Evolutionary conservation across 2,113 vertebrate genomes (phyloP), one percentile per base, ranked within the genome.

Genomic region (Suncus etruscus): DNA sequence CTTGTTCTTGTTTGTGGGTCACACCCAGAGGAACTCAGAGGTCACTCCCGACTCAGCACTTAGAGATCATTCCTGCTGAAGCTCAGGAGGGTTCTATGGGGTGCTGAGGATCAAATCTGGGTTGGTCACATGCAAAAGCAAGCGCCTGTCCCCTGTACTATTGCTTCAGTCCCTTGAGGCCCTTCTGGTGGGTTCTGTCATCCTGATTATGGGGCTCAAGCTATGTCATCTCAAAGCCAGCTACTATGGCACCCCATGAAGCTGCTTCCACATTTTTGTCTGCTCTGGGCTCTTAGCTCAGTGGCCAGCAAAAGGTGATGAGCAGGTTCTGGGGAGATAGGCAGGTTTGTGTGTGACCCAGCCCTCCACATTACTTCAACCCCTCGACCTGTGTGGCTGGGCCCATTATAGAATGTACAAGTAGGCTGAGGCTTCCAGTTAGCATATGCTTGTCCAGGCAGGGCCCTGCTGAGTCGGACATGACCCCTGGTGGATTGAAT

Each of bases 391-490:
- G 39, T 5, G 39, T 39, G 39, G 39, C 39, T 54, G 54, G 54
- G 54, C 54, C 54, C 54, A 4, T 61, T 73, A 47, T 8, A 18
- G 20, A 14, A 22, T 27, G 32, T 47, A 88, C 61, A 22, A 20
- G 68, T 50, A 29, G 50, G 11, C 50, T 1, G 20, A 25, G 32
- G 72, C 70, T 80, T 73, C 47, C 0, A 68, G 85, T 69, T 61
- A 25, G 74, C 39, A 39, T 5, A 39, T 39, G 39, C 39, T 39
- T 39, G 39, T 39, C 70, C 29, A 20, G 69, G 83, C 63, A 24
- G 87, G 73, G 45, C 73, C 87, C 76, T 95, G 95, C 87, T 82
- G 3, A 90, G 76, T 76, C 61, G 63, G 79, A 83, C 25, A 7
- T 4, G 50, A 87, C 87, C 76, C 82, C 87, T 80, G 89, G 73